Evolutionary conservation across 2,113 vertebrate species (phyloP).

Genomic region (Cyphomyrus discorhynchus): DNA sequence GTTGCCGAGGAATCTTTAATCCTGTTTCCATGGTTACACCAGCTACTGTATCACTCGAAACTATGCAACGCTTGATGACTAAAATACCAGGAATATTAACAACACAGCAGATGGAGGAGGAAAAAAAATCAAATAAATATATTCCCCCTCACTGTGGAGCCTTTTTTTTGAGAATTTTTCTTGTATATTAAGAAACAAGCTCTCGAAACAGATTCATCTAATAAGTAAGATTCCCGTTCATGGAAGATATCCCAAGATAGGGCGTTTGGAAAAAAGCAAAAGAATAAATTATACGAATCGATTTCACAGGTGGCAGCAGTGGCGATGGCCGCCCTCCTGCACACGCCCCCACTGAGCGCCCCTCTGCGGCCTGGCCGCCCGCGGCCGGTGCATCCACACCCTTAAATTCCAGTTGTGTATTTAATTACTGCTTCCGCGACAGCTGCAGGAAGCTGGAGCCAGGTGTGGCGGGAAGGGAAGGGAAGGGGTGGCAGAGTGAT

Average conservation of each 20-base stretch:
- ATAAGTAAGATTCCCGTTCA: not conserved
- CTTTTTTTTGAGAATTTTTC: not conserved
- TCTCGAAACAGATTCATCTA: not conserved
- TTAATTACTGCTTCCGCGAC: constrained; percentile 21
- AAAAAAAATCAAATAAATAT: constrained; percentile 17
- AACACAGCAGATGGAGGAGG: constrained; percentile 16
- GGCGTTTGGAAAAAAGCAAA: not conserved
- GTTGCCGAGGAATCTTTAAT: constrained; percentile 34
- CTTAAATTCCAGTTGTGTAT: not conserved
- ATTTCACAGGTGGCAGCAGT: not conserved
- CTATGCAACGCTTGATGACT: constrained; percentile 33
- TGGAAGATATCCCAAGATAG: not conserved
- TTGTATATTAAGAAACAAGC: not conserved
- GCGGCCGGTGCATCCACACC: no score
- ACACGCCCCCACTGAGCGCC: not conserved
- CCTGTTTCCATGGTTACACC: constrained; percentile 44
- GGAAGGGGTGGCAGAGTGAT: not conserved
- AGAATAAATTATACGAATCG: not conserved
- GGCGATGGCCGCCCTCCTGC: not conserved
- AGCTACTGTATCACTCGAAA: constrained; percentile 34
- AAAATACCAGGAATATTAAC: constrained; percentile 30
- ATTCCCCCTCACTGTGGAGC: not conserved
- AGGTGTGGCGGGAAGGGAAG: constrained; percentile 6
- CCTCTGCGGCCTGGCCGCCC: not conserved
- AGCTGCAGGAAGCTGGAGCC: not conserved